Percentiles rank a stretch among this genome's conserved stretches.
Conservation (phyloP, 2,888 invertebrate genomes). For the Platerodrilus igneus region DNA sequence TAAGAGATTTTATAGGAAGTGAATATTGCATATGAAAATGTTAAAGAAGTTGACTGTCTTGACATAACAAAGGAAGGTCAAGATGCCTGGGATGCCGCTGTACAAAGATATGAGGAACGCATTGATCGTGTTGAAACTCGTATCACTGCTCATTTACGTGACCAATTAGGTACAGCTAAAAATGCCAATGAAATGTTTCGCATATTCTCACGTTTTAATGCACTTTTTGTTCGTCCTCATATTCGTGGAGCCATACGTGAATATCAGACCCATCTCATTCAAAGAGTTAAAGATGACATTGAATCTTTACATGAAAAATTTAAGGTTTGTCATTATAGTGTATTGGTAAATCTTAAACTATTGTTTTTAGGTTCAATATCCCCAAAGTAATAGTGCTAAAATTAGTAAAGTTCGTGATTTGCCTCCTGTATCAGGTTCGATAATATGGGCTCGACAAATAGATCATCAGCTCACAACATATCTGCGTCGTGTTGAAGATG, state of each 20-base stretch:
- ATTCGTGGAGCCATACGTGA: slow-evolving; percentile 98
- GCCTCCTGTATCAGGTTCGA: slow-evolving; percentile 95
- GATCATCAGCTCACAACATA: slow-evolving; percentile 96
- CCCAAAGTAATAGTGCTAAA: slow-evolving; percentile 87
- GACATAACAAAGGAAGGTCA: slow-evolving; percentile 96
- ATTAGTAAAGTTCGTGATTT: slow-evolving; percentile 90
- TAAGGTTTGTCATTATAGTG: slow-evolving; percentile 59
- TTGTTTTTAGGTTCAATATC: slow-evolving; percentile 76
- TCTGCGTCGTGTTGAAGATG: slow-evolving; percentile 95
- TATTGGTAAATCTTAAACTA: slow-evolving; percentile 11
- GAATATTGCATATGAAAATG: slow-evolving; percentile 95
- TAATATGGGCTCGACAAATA: slow-evolving; percentile 98
- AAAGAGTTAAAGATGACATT: slow-evolving; percentile 98
- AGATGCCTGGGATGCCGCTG: slow-evolving; percentile 97
- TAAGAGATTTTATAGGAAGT: slow-evolving; percentile 49
- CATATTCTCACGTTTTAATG: slow-evolving; percentile 97
- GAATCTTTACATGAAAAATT: slow-evolving; percentile 97
- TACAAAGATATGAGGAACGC: slow-evolving; percentile 93
- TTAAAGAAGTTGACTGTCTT: slow-evolving; percentile 96
- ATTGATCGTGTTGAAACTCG: slow-evolving; percentile 98
- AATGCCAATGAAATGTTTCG: slow-evolving; percentile 99
- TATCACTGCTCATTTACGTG: slow-evolving; percentile 94
- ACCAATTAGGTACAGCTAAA: slow-evolving; percentile 96
- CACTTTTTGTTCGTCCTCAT: slow-evolving; percentile 96
- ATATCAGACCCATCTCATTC: slow-evolving; percentile 98